Evolutionary conservation across 2,888 invertebrate genomes (phyloP), one percentile per base, ranked within the genome.

Genomic region (Ochlodes sylvanus): DNA sequence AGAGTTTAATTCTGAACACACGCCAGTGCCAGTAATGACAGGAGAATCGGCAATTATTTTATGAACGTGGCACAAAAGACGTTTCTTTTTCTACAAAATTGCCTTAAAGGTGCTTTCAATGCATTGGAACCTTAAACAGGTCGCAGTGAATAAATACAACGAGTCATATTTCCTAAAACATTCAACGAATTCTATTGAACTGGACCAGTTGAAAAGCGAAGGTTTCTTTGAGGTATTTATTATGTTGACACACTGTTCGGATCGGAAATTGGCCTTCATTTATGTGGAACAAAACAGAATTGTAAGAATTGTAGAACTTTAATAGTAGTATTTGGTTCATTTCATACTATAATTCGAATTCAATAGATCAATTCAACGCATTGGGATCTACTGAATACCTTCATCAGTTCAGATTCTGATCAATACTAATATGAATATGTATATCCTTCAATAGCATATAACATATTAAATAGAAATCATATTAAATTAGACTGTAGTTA

Each of bases 121-220:
- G 61, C 71, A 72, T 68, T 65, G 73, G 72, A 73, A 74, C 72
- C 72, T 76, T 77, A 77, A 79, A 79, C 78, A 73, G 76, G 75
- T 74, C 74, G 76, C 71, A 67, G 68, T 71, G 75, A 79, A 77
- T 78, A 77, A 73, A 68, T 42, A 69, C 68, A 32, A 27, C 17
- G 9, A 32, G 54, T 54, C 54, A n/a, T 54, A 54, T 54, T 32
- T 27, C 41, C 60, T 42, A 66, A 54, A 66, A 66, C 63, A 60
- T 60, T 54, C 54, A 61, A 66, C 34, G 72, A 69, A 70, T 69
- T 72, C 70, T 68, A 70, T 72, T 76, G 74, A 76, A 77, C 76
- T 19, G 66, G 73, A 70, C 71, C 74, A 72, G 77, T 80, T 80
- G 77, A 77, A 77, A 77, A 74, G 69, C 73, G 50, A 50, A 50